phyloP scores from a whole-genome alignment of 2,888 invertebrate species.

The Phragmatobia fuliginosa region DNA sequence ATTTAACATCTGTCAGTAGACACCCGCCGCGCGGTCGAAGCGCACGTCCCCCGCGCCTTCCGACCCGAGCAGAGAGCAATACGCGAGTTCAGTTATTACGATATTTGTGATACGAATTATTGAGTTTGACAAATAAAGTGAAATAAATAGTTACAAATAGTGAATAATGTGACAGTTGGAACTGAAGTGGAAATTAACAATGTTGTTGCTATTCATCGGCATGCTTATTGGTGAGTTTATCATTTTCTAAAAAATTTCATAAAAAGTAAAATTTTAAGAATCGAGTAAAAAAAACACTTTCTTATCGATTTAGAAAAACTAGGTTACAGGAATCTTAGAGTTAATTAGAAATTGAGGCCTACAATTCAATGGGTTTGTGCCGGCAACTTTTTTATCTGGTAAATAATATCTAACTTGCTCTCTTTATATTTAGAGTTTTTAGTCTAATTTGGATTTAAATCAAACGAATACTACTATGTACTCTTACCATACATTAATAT shows the following conservation, averaged over 20 bases:
- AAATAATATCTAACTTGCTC: not conserved
- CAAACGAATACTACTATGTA: not conserved
- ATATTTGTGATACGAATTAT: slow-evolving; percentile 22
- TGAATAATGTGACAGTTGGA: slow-evolving; percentile 47
- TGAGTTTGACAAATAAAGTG: slow-evolving; percentile 33
- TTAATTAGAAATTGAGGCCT: not conserved
- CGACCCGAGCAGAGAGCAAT: slow-evolving; percentile 11
- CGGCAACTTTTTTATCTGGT: not conserved
- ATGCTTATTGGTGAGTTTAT: slow-evolving; percentile 66
- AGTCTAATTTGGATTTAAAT: not conserved
- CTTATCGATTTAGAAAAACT: too few species aligned
- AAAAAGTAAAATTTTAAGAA: not conserved
- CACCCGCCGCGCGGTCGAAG: slow-evolving; percentile 30
- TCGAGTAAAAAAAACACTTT: not conserved
- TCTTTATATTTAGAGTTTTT: not conserved
- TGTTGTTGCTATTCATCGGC: slow-evolving; percentile 63
- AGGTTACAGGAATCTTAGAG: not conserved
- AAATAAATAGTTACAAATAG: slow-evolving; percentile 29
- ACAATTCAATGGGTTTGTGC: not conserved
- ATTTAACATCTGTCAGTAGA: slow-evolving; percentile 54
- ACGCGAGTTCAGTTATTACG: slow-evolving; percentile 44
- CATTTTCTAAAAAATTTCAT: not conserved
- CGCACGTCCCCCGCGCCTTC: slow-evolving; percentile 39
- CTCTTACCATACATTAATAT: not conserved
- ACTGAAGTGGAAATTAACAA: slow-evolving; percentile 56